Evolutionary conservation across 2,113 vertebrate species (phyloP).

Genomic region (Phrynosoma blainvillii): DNA sequence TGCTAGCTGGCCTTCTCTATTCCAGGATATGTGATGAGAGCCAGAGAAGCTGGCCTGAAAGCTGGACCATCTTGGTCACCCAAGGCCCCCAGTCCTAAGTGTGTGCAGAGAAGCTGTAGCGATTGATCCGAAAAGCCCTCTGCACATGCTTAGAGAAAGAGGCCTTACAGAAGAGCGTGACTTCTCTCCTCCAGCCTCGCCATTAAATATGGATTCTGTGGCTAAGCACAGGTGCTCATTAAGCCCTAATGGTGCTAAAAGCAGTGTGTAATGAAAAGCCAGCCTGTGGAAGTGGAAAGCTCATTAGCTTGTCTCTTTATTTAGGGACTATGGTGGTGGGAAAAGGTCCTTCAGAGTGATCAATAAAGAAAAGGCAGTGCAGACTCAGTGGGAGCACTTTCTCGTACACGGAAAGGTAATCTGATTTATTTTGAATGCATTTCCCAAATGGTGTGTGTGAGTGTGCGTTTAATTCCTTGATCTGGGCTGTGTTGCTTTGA

Average conservation of each 20-base stretch:
- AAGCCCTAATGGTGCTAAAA: slow-evolving; percentile 11
- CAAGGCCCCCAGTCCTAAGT: not conserved
- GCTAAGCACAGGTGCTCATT: not conserved
- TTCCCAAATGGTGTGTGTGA: not conserved
- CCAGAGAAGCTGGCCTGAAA: not conserved
- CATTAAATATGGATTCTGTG: not conserved
- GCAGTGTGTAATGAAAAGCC: slow-evolving; percentile 30
- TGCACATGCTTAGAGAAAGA: not conserved
- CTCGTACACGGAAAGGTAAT: slow-evolving; percentile 68
- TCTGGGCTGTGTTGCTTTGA: not conserved
- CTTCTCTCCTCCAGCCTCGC: not conserved
- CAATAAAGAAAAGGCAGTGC: slow-evolving; percentile 74
- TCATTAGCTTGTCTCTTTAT: slow-evolving; percentile 57
- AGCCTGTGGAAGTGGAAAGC: slow-evolving; percentile 38
- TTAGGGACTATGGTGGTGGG: slow-evolving; percentile 79
- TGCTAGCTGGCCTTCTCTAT: not conserved
- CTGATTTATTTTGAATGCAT: not conserved
- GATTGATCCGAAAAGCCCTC: not conserved
- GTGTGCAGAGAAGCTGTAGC: not conserved
- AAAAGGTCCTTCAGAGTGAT: slow-evolving; percentile 71
- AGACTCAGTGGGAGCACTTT: slow-evolving; percentile 78
- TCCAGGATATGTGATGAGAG: not conserved
- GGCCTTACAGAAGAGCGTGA: not conserved
- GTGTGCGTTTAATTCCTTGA: slow-evolving; percentile 8
- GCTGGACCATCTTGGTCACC: not conserved